phyloP scores from a whole-genome alignment of 1,140 invertebrate species.

The Drosophila bipectinata region DNA sequence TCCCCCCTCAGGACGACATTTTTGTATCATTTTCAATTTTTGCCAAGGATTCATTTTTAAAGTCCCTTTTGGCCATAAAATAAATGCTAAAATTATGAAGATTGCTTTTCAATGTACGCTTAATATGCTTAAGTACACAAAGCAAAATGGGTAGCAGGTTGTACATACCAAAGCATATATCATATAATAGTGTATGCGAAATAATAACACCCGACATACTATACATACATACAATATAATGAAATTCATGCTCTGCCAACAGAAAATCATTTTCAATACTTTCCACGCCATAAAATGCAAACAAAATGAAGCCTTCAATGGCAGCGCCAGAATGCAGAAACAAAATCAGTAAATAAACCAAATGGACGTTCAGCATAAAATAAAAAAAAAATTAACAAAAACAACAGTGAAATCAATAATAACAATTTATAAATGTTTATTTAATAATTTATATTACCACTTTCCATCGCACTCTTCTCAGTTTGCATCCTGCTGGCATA shows the following conservation, averaged over 20 bases:
- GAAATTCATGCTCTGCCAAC: conserved; percentile 42
- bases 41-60: conserved; percentile 16
- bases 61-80: neutral
- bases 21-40: conserved; percentile 30
- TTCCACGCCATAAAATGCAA: conserved; percentile 74
- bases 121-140: conserved; percentile 67
- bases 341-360: conserved; percentile 58
- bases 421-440: conserved; percentile 74
- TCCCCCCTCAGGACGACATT: neutral
- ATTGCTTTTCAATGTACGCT: conserved; percentile 40
- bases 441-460: conserved; percentile 65
- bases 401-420: conserved; percentile 62
- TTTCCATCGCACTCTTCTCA: conserved; percentile 6
- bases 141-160: neutral
- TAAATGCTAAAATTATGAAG: conserved; percentile 30
- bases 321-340: conserved; percentile 5
- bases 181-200: conserved; percentile 2
- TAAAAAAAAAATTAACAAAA: conserved; percentile 7
- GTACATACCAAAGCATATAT: conserved; percentile 2
- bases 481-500: neutral
- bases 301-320: conserved; percentile 72
- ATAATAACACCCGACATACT: conserved; percentile 24
- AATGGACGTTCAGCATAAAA: neutral
- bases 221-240: conserved; percentile 35
- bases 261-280: conserved; percentile 68